phyloP scores from a whole-genome alignment of 2,113 vertebrate genomes.

The Podilymbus podiceps region DNA sequence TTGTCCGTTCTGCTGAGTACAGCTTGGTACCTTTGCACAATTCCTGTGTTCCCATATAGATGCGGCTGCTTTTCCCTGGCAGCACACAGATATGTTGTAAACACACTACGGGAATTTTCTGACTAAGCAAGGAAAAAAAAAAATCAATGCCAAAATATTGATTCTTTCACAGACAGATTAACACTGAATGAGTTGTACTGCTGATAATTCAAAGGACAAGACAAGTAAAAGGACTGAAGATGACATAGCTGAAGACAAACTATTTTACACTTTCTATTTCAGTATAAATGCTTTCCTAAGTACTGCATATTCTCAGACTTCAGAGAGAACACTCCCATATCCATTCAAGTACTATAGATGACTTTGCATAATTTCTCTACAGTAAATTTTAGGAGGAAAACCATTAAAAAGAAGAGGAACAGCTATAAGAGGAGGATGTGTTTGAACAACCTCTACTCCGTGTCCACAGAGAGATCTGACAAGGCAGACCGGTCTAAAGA shows the following conservation, averaged over 20 bases:
- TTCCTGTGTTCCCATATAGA: background rate
- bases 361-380: background rate
- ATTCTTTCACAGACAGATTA: background rate
- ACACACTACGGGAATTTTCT: background rate
- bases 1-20: background rate
- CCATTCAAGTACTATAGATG: background rate
- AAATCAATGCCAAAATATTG: background rate
- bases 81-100: background rate
- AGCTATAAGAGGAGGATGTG: background rate
- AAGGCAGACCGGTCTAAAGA: background rate
- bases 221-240: background rate
- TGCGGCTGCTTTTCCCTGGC: background rate
- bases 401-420: background rate
- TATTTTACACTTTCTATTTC: background rate
- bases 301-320: background rate
- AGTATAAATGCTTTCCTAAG: background rate
- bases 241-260: background rate
- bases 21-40: background rate
- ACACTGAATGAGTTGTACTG: background rate
- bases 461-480: background rate
- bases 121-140: background rate
- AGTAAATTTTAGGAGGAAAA: background rate
- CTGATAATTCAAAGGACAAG: background rate
- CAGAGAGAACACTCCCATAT: background rate
- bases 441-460: background rate